phyloP scores from a whole-genome alignment of 2,888 invertebrate genomes.

The Phoronis australis region DNA sequence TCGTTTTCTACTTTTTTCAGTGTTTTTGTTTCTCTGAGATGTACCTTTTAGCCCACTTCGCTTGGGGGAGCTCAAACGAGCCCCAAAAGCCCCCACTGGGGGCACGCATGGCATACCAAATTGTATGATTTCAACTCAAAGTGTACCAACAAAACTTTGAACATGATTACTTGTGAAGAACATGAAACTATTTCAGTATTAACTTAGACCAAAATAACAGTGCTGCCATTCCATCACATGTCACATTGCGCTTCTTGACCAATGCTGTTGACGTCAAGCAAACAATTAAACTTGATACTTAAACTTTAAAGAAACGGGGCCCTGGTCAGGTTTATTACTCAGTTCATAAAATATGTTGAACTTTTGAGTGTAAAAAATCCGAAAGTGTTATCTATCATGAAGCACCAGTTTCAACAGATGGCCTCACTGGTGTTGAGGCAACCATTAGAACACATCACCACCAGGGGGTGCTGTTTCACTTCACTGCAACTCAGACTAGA shows the following conservation, averaged over 20 bases:
- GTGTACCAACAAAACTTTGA: not conserved
- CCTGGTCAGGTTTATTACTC: no score
- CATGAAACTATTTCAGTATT: not conserved
- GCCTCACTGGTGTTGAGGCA: not conserved
- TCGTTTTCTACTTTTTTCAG: no score
- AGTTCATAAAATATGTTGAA: no score
- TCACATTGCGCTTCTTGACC: not conserved
- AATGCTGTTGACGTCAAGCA: not conserved
- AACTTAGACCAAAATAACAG: no score
- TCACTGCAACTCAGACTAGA: not conserved
- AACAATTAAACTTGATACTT: not conserved
- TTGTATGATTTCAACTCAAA: not conserved
- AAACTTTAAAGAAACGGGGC: constrained; percentile 1
- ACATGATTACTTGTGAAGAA: not conserved
- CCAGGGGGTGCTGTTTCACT: not conserved
- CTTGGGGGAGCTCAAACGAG: no score
- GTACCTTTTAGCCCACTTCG: no score
- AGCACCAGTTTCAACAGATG: not conserved
- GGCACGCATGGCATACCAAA: not conserved
- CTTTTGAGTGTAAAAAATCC: no score
- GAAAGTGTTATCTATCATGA: not conserved
- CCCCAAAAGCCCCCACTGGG: not conserved
- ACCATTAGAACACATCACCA: not conserved
- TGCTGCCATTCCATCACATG: no score
- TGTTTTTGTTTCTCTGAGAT: no score